Evolutionary conservation across 2,888 invertebrate species (phyloP).

Genomic region (Sylvicola fuscatus): DNA sequence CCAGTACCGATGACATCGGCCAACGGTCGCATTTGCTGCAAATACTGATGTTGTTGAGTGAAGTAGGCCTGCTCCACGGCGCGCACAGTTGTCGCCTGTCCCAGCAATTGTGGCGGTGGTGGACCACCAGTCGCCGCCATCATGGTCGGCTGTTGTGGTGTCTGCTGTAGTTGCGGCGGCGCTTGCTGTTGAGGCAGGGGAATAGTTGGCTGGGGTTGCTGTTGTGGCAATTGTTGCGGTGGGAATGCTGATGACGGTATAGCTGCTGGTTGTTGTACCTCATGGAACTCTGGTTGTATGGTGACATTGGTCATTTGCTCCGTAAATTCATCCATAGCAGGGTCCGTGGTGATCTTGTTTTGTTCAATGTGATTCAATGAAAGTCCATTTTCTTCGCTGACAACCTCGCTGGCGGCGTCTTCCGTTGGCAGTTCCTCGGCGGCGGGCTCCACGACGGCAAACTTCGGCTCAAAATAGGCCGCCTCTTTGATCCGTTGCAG

Average conservation of each 20-base stretch:
- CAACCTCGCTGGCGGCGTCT: not conserved
- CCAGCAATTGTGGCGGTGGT: conserved; percentile 21
- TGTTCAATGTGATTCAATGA: no score
- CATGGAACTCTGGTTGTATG: conserved; percentile 17
- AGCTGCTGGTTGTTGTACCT: conserved; percentile 30
- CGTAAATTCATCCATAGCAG: not conserved
- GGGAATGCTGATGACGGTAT: conserved; percentile 34
- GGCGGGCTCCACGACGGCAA: conserved; percentile 1
- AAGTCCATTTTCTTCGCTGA: not conserved
- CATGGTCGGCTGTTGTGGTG: not conserved
- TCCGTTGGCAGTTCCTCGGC: not conserved
- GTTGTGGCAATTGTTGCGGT: conserved; percentile 14
- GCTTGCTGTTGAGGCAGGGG: conserved; percentile 5
- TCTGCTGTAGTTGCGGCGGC: conserved; percentile 6
- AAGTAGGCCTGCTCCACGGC: conserved; percentile 43
- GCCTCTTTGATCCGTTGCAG: conserved; percentile 56
- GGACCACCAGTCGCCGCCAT: conserved; percentile 1
- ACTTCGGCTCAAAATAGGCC: conserved; percentile 53
- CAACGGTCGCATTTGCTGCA: conserved; percentile 38
- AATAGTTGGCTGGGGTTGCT: no score
- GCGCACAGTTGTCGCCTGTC: conserved; percentile 29
- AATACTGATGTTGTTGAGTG: conserved; percentile 31
- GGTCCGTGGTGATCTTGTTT: not conserved
- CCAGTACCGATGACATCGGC: conserved; percentile 57
- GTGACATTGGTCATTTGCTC: conserved; percentile 9